Conservation (phyloP, 1,140 invertebrate genomes). For the Paraescarpia echinospica region DNA sequence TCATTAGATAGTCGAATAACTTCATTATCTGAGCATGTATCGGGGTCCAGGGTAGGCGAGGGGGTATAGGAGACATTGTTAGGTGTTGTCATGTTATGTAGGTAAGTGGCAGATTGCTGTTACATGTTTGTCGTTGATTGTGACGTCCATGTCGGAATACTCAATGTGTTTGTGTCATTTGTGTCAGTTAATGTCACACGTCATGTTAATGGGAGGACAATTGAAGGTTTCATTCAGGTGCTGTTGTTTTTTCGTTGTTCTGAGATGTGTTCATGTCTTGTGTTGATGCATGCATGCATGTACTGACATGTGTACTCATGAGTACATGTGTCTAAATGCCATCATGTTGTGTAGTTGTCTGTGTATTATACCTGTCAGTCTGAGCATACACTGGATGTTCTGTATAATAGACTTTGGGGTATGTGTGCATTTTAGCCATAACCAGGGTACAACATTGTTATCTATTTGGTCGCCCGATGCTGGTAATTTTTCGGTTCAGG, state of each 20-base stretch:
- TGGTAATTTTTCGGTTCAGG: no score
- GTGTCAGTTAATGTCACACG: background rate
- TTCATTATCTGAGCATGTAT: background rate
- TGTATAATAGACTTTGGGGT: background rate
- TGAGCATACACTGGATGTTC: background rate
- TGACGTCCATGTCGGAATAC: background rate
- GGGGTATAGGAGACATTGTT: background rate
- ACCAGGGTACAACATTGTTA: no score
- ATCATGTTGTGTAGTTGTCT: background rate
- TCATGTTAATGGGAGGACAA: background rate
- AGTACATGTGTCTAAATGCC: background rate
- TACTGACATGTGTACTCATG: background rate
- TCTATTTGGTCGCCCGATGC: no score
- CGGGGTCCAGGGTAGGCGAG: background rate
- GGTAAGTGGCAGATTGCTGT: background rate
- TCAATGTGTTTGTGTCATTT: background rate
- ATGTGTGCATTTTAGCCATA: no score
- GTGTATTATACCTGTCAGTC: background rate
- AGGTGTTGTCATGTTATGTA: background rate
- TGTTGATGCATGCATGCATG: background rate
- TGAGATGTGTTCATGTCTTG: background rate
- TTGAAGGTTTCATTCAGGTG: background rate
- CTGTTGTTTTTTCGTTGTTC: background rate
- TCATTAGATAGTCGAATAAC: slow-evolving; percentile 1
- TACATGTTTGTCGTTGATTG: background rate